Evolutionary conservation across 2,113 vertebrate species (phyloP).

Genomic region (Platycercus adscitus): DNA sequence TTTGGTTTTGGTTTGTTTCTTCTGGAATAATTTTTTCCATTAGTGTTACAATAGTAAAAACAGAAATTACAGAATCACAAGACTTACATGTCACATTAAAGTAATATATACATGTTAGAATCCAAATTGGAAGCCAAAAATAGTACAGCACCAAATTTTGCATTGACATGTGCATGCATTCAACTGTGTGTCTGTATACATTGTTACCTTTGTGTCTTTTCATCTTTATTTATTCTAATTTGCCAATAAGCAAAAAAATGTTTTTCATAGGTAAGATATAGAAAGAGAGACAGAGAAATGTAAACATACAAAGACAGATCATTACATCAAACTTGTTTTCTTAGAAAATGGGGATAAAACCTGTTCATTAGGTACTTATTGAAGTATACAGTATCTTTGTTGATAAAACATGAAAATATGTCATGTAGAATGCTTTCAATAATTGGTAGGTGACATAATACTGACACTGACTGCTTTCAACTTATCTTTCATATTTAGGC

Average conservation of each 20-base stretch:
- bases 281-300: not conserved
- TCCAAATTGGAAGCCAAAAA: not conserved
- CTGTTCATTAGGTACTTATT: not conserved
- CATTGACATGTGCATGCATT: not conserved
- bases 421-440: conserved; percentile 52
- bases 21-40: not conserved
- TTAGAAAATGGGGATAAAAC: not conserved
- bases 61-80: not conserved
- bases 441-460: conserved; percentile 54
- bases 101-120: not conserved
- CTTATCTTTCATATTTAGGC: conserved; percentile 56
- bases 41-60: not conserved
- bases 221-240: not conserved
- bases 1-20: not conserved
- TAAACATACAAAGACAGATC: not conserved
- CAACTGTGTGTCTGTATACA: not conserved
- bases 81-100: not conserved
- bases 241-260: not conserved
- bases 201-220: not conserved
- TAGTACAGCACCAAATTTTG: not conserved
- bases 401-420: not conserved
- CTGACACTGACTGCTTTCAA: conserved; percentile 58
- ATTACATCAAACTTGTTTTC: not conserved
- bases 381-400: not conserved
- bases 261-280: not conserved